These are phyloP conservation scores for Homarus americanus DNA, from an alignment of 1,140 invertebrate species.

Conservation along the genomic window DNA sequence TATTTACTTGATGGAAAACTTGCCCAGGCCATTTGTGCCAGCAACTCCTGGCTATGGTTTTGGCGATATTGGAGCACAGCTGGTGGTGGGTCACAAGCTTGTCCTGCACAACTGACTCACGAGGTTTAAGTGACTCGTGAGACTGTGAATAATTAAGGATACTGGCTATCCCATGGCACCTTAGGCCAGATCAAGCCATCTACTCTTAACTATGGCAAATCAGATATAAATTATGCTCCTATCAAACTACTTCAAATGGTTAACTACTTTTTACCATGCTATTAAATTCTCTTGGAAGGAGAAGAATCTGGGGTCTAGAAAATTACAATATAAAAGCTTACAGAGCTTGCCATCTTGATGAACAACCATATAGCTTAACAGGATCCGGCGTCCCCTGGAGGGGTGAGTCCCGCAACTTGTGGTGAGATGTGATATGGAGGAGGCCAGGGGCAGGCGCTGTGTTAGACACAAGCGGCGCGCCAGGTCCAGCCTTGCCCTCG, in stretches of 20 bases:
- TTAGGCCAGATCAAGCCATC: slow-evolving; percentile 61
- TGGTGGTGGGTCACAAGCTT: slow-evolving; percentile 55
- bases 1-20: slow-evolving; percentile 66
- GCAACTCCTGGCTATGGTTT: slow-evolving; percentile 50
- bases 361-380: slow-evolving; percentile 70
- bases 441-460: slow-evolving; percentile 70
- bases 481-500: slow-evolving; percentile 61
- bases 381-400: slow-evolving; percentile 52
- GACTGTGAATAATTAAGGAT: slow-evolving; percentile 62
- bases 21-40: slow-evolving; percentile 60
- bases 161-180: slow-evolving; percentile 63
- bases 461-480: slow-evolving; percentile 70
- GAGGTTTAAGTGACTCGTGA: slow-evolving; percentile 41
- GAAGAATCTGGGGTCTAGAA: slow-evolving; percentile 73
- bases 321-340: slow-evolving; percentile 74
- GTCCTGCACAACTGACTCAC: slow-evolving; percentile 55
- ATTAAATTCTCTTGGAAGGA: slow-evolving; percentile 73
- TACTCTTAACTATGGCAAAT: slow-evolving; percentile 73
- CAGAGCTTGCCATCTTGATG: slow-evolving; percentile 69
- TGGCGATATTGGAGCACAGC: slow-evolving; percentile 58
- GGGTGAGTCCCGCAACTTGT: slow-evolving; percentile 59
- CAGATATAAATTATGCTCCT: slow-evolving; percentile 73
- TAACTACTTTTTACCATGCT: slow-evolving; percentile 71
- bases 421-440: slow-evolving; percentile 59
- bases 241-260: slow-evolving; percentile 73